A percentile compares a stretch with the other conserved stretches of the same genome.
Evolutionary conservation across 2,888 invertebrate species (phyloP).

Genomic region (Brenthis hecate): DNA sequence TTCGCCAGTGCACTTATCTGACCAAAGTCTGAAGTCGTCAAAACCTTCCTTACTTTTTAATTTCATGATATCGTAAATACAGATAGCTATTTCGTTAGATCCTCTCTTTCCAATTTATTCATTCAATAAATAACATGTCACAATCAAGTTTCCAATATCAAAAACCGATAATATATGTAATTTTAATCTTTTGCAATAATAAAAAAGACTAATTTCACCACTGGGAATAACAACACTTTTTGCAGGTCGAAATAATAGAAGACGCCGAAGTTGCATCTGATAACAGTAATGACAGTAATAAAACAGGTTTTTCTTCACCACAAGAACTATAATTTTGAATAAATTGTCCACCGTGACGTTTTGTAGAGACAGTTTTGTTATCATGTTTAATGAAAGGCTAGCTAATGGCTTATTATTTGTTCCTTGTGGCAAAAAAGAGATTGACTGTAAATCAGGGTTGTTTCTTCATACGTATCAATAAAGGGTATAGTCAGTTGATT

Average conservation of each 20-base stretch:
- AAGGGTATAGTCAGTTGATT: too few relatives aligned
- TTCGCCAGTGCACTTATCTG: constrained; percentile 31
- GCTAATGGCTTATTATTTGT: too few relatives aligned
- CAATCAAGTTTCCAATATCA: background rate
- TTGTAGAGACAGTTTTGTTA: too few relatives aligned
- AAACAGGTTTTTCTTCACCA: too few relatives aligned
- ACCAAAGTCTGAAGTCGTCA: constrained; percentile 32
- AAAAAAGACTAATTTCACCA: background rate
- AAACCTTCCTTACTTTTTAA: constrained; percentile 24
- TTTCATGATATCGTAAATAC: constrained; percentile 24
- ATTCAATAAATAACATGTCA: constrained; percentile 29
- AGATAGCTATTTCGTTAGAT: constrained; percentile 33
- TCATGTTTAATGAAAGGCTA: too few relatives aligned
- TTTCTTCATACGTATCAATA: too few relatives aligned
- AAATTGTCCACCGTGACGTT: too few relatives aligned
- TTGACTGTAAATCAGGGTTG: too few relatives aligned
- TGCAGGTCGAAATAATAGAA: background rate
- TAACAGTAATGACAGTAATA: too few relatives aligned
- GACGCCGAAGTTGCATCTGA: too few relatives aligned
- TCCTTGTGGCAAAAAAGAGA: too few relatives aligned
- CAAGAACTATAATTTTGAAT: too few relatives aligned
- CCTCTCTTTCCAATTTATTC: constrained; percentile 25
- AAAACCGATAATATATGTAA: background rate
- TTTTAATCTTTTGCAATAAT: background rate
- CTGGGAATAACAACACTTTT: background rate